Percentiles rank a stretch among this genome's conserved stretches.
Conservation (phyloP, 2,113 vertebrate genomes). For the Andinoacara biseriatus region DNA sequence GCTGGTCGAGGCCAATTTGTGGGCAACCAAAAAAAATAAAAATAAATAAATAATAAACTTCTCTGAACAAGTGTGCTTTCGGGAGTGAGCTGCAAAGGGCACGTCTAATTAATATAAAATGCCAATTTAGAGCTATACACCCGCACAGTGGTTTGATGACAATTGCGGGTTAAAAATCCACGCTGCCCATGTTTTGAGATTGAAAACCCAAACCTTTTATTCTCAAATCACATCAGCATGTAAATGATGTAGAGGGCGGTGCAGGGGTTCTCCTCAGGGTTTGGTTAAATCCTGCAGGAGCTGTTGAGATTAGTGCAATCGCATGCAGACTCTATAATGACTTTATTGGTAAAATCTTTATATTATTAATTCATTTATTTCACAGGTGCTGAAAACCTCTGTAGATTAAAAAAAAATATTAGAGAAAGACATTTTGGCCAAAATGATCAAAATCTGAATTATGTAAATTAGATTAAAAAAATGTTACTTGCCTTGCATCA, state of each 20-base stretch:
- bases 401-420: too few relatives aligned
- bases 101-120: conserved; percentile 11
- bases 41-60: conserved; percentile 24
- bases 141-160: not conserved
- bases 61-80: not conserved
- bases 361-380: conserved; percentile 17
- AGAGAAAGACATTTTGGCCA: not conserved
- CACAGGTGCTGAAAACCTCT: not conserved
- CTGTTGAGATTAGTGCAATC: conserved; percentile 27
- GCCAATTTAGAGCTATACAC: not conserved
- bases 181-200: not conserved
- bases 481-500: not conserved
- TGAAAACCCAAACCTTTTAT: conserved; percentile 15
- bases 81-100: not conserved
- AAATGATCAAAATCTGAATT: not conserved
- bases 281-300: conserved; percentile 40
- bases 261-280: conserved; percentile 28
- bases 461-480: not conserved
- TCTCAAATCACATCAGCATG: conserved; percentile 2
- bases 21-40: conserved; percentile 38
- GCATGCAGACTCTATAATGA: not conserved
- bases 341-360: conserved; percentile 2
- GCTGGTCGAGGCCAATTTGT: not conserved
- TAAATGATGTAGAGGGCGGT: conserved; percentile 44
- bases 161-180: not conserved